A percentile compares a stretch with the other conserved stretches of the same genome.
phyloP scores from a whole-genome alignment of 2,888 invertebrate genomes.

The Deroplatys truncata region DNA sequence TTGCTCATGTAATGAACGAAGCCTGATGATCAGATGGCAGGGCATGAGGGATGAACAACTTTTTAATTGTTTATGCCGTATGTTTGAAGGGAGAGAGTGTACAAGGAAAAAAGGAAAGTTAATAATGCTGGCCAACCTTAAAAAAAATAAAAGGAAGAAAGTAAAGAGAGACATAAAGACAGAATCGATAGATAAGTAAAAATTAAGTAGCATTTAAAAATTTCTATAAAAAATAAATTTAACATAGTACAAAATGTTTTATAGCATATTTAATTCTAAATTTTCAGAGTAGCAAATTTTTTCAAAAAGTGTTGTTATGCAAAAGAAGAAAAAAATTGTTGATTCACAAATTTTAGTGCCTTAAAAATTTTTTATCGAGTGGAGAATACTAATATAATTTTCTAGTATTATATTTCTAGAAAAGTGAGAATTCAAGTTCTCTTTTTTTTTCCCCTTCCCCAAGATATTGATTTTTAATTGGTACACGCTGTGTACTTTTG shows the following conservation, averaged over 20 bases:
- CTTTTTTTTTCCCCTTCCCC: neutral
- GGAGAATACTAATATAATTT: slow-evolving; percentile 17
- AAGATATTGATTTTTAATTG: slow-evolving; percentile 9
- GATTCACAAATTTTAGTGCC: slow-evolving; percentile 28
- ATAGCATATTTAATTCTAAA: slow-evolving; percentile 24
- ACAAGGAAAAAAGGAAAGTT: neutral
- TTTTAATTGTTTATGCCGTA: neutral
- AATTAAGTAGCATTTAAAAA: slow-evolving; percentile 13
- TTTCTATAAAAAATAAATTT: slow-evolving; percentile 13
- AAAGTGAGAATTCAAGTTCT: neutral
- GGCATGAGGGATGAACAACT: neutral
- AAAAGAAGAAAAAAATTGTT: slow-evolving; percentile 14
- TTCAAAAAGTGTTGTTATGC: slow-evolving; percentile 10
- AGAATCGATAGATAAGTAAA: neutral
- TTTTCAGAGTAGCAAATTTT: slow-evolving; percentile 22
- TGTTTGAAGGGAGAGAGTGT: neutral
- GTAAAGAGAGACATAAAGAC: neutral
- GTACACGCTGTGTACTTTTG: neutral
- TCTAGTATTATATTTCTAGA: slow-evolving; percentile 21
- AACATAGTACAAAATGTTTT: slow-evolving; percentile 21
- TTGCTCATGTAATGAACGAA: neutral
- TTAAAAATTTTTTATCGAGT: slow-evolving; percentile 20
- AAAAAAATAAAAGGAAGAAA: slow-evolving; percentile 9
- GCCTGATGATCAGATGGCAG: neutral
- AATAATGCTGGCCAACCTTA: slow-evolving; percentile 24